Percentiles rank a stretch among this genome's conserved stretches.
phyloP scores from a whole-genome alignment of 1,140 invertebrate genomes.

The Eufriesea mexicana region DNA sequence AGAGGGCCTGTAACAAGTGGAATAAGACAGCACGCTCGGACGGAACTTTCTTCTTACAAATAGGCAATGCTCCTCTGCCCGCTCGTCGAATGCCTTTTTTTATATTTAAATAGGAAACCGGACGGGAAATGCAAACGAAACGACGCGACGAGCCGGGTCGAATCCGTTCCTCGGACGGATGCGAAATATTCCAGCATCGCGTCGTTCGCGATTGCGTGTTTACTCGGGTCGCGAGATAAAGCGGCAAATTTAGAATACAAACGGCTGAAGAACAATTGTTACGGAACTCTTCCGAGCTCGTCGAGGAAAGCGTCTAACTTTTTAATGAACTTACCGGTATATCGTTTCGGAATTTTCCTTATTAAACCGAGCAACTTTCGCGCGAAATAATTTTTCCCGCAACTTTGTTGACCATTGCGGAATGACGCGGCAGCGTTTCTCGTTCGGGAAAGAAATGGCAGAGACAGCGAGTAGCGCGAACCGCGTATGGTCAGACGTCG shows the following conservation, averaged over 20 bases:
- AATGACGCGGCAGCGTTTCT: not conserved
- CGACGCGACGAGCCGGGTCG: not conserved
- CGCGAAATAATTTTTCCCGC: not conserved
- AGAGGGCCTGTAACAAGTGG: conserved; percentile 7
- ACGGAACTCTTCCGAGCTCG: too few species aligned
- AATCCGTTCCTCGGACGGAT: not conserved
- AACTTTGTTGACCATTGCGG: not conserved
- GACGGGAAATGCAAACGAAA: conserved; percentile 34
- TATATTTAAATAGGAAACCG: conserved; percentile 25
- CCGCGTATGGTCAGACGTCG: not conserved
- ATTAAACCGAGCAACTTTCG: not conserved
- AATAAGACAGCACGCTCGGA: conserved; percentile 21
- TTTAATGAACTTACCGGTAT: conserved; percentile 18
- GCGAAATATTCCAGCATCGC: conserved; percentile 22
- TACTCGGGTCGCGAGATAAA: not conserved
- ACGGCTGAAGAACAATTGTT: conserved; percentile 4
- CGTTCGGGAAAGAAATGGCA: too few species aligned
- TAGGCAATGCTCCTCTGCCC: not conserved
- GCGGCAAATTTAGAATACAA: not conserved
- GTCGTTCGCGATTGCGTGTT: not conserved
- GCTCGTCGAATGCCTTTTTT: conserved; percentile 12
- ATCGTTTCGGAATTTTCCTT: conserved; percentile 10
- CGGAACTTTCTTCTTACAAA: conserved; percentile 37
- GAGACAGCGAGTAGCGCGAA: not conserved
- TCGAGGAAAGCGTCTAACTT: not conserved